Evolutionary conservation across 2,797 vertebrate species (phyloP), one percentile per base, ranked within the genome.

Genomic region (Anabacerthia variegaticeps): DNA sequence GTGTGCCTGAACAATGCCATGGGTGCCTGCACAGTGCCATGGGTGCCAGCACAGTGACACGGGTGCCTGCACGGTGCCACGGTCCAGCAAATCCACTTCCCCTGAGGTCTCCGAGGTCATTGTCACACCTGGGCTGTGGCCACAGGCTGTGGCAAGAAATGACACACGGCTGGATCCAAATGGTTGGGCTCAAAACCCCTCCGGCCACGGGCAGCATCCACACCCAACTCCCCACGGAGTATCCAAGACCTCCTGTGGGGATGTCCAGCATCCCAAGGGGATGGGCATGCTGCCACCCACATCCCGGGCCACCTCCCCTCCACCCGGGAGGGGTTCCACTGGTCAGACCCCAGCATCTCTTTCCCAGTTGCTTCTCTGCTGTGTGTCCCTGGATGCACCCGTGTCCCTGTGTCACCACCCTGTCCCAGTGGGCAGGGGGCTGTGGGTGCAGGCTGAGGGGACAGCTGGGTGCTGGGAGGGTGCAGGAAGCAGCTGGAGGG

Each of bases 401-500:
- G 0, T n/a, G 46, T 28, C 59, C 22, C 34, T 0, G 2, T 15
- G 2, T 15, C 54, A 12, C 46, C 48, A 2, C 8, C 32, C 5
- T 0, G 12, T 16, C 20, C 23, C 67, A 28, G 18, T 11, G 3
- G 30, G 61, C 61, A 32, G 66, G n/a, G 12, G 62, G 56, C 41
- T 4, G 9, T 10, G 26, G 71, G 41, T 48, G 46, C 39, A 0
- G 54, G 24, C 19, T 0, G 55, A 37, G 13, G 44, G 39, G 6
- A 10, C 74, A 54, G 61, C 14, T 1, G 27, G 16, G 19, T 30
- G 76, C 58, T 2, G 21, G 44, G 43, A 11, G 37, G 30, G 44
- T 2, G 4, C 81, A 89, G 94, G 94, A 95, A 89, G 88, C 94
- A 95, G 86, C 77, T 68, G 77, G 41, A 36, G 48, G 41, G 34